Evolutionary conservation across 2,888 invertebrate genomes (phyloP).

Genomic region (Apotomis betuletana): DNA sequence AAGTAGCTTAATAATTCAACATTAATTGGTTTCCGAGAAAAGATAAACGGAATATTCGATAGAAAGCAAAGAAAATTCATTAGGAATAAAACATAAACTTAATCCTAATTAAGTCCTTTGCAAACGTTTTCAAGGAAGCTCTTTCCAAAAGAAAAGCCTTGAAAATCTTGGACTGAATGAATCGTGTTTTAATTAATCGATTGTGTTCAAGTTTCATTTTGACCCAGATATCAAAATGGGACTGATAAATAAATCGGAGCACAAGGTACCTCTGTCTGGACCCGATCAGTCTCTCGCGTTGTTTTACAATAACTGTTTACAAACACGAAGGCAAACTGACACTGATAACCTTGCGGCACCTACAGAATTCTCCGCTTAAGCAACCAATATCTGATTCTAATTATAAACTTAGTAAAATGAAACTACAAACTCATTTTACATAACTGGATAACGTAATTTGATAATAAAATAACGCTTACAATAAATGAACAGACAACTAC

Average conservation of each 20-base stretch:
- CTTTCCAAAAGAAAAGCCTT: background rate
- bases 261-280: constrained; percentile 32
- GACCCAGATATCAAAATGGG: constrained; percentile 38
- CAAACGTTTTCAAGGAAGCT: background rate
- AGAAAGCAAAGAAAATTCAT: constrained; percentile 15
- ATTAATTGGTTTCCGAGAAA: background rate
- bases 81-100: constrained; percentile 10
- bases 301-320: constrained; percentile 42
- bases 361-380: constrained; percentile 16
- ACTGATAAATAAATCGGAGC: constrained; percentile 39
- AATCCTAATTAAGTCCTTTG: constrained; percentile 12
- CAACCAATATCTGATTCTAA: background rate
- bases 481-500: constrained; percentile 20
- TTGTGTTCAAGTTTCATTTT: constrained; percentile 31
- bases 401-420: background rate
- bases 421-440: background rate
- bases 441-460: background rate
- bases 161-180: constrained; percentile 2
- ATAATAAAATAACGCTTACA: constrained; percentile 17
- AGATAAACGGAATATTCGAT: background rate
- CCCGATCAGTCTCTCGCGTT: constrained; percentile 34
- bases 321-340: constrained; percentile 36
- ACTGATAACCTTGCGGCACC: constrained; percentile 42
- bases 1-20: no score
- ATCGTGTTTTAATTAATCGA: constrained; percentile 36